phyloP scores from a whole-genome alignment of 2,888 invertebrate genomes.

The Pterostichus niger region DNA sequence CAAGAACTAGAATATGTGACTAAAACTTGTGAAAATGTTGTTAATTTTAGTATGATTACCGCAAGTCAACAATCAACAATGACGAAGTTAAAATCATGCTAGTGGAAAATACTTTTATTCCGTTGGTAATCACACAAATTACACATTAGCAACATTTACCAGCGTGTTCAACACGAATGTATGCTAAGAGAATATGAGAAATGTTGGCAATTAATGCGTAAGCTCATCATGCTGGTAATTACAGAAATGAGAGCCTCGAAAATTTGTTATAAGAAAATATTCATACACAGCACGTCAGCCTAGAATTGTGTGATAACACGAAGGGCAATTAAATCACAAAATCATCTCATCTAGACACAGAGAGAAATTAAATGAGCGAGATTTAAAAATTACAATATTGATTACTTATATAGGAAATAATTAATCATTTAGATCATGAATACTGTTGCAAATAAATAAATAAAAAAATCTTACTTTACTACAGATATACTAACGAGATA shows the following conservation, averaged over 20 bases:
- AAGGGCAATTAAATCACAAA: slow-evolving; percentile 7
- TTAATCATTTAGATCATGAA: too few species aligned
- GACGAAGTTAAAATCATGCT: slow-evolving; percentile 19
- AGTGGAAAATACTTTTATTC: slow-evolving; percentile 26
- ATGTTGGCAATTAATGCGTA: slow-evolving; percentile 39
- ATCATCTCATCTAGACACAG: neutral
- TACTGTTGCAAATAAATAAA: too few species aligned
- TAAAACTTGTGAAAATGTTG: neutral
- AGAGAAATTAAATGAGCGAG: too few species aligned
- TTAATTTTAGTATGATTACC: neutral
- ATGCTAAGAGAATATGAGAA: slow-evolving; percentile 19
- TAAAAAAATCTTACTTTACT: too few species aligned
- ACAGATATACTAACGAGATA: too few species aligned
- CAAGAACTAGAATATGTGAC: too few species aligned
- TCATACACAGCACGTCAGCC: slow-evolving; percentile 13
- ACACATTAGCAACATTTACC: slow-evolving; percentile 45
- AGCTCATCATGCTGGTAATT: slow-evolving; percentile 33
- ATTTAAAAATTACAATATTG: too few species aligned
- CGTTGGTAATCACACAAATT: slow-evolving; percentile 34
- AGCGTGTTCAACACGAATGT: slow-evolving; percentile 3
- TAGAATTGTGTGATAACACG: slow-evolving; percentile 2
- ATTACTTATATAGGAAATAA: too few species aligned
- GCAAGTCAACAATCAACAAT: slow-evolving; percentile 5
- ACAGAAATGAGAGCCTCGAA: slow-evolving; percentile 37
- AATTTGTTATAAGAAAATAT: slow-evolving; percentile 35